phyloP scores from a whole-genome alignment of 2,113 vertebrate genomes.

The Catharus bicknelli region DNA sequence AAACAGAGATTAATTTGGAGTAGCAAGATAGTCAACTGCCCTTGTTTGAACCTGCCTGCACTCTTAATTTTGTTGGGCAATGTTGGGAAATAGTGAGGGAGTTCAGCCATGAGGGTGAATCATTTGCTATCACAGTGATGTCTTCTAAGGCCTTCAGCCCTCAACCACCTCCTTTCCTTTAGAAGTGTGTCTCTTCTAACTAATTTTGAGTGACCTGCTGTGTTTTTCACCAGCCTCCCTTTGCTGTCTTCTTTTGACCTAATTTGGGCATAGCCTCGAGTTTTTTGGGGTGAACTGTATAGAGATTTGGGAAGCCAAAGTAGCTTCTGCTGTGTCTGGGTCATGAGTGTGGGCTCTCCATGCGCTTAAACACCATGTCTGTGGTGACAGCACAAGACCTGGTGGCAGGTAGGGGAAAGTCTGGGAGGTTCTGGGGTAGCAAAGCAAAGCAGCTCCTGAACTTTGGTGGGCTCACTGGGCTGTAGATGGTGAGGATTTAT shows the following conservation, averaged over 20 bases:
- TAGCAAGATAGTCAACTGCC: not conserved
- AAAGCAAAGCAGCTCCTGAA: not conserved
- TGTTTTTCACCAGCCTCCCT: not conserved
- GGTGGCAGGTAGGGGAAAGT: not conserved
- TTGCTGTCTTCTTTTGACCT: not conserved
- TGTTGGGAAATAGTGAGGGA: not conserved
- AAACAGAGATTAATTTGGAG: slow-evolving; percentile 30
- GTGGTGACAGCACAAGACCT: not conserved
- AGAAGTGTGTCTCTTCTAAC: not conserved
- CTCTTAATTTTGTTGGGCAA: not conserved
- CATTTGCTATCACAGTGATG: not conserved
- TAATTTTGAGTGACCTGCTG: not conserved
- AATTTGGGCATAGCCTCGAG: not conserved
- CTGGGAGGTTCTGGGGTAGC: not conserved
- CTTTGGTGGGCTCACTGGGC: not conserved
- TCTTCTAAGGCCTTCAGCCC: not conserved
- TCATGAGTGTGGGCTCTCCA: not conserved
- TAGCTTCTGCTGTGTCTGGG: not conserved
- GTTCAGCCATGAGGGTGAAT: not conserved
- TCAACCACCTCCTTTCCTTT: not conserved
- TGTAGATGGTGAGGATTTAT: not conserved
- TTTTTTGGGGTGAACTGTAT: not conserved
- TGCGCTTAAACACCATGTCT: fast-evolving
- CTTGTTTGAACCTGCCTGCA: not conserved
- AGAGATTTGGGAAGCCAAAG: not conserved